Evolutionary conservation across 2,113 vertebrate genomes (phyloP), one percentile per base, ranked within the genome.

Genomic region (Aix galericulata): DNA sequence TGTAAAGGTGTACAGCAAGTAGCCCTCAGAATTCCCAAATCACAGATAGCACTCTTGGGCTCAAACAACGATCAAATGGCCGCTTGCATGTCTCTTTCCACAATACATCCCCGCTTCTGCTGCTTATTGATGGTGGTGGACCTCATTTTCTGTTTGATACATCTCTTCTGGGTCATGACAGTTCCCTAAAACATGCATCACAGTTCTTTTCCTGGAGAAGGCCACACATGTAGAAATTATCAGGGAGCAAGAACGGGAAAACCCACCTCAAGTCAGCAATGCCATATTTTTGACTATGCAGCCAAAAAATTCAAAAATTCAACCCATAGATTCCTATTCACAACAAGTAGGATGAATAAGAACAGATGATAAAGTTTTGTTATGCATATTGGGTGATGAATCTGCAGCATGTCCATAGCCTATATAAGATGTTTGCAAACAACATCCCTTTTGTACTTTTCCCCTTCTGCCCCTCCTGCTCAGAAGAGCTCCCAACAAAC

Each of bases 401-500:
- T 20, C 44, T 55, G 50, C 44, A 50, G 26, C 17, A 9, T 1
- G 2, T n/a, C 46, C 81, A 25, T 8, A 42, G 27, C 22, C 72
- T 42, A 0, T 8, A 16, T 7, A 10, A 44, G 34, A 22, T 11
- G 11, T 52, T 91, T 84, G 29, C 86, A 74, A 82, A 78, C 25
- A 86, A 68, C 78, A 87, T 55, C n/a, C n/a, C 22, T 84, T 89
- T 29, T 25, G 31, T n/a, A 48, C 27, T 75, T 72, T 78, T 81
- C 12, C 55, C 38, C 21, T 26, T 27, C 44, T 74, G 55, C 38
- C 20, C 8, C 48, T 83, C 68, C 68, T 73, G 46, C n/a, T 31
- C 86, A 27, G 50, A 67, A 63, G 31, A 72, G 64, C 64, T 89
- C 77, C 83, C 91, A 93, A n/a, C 32, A 82, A 21, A 34, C 64